Percentiles rank a stretch among this genome's conserved stretches.
Conservation (phyloP, 2,888 invertebrate genomes). For the Leuctra nigra region DNA sequence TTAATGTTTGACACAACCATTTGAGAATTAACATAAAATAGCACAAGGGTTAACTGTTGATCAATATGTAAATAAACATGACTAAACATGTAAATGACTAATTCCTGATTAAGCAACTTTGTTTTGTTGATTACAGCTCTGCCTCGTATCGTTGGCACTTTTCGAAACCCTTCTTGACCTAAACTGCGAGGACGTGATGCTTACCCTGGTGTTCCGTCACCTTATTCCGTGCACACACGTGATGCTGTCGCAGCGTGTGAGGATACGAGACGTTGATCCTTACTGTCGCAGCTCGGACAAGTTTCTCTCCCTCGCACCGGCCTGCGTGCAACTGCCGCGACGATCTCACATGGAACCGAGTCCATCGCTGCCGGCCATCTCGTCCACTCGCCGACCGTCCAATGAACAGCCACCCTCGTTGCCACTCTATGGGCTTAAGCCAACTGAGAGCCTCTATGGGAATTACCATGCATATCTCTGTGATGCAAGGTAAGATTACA, state of each 20-base stretch:
- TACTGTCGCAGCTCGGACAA: conserved; percentile 68
- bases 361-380: conserved; percentile 24
- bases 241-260: conserved; percentile 69
- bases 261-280: conserved; percentile 63
- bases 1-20: too few species aligned
- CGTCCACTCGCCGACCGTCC: conserved; percentile 19
- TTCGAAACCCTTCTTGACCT: conserved; percentile 86
- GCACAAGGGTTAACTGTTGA: too few species aligned
- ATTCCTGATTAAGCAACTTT: too few species aligned
- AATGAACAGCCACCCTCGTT: conserved; percentile 22
- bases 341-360: conserved; percentile 27
- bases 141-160: conserved; percentile 81
- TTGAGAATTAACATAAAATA: too few species aligned
- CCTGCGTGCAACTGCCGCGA: conserved; percentile 34
- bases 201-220: conserved; percentile 82
- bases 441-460: conserved; percentile 59
- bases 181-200: conserved; percentile 94
- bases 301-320: conserved; percentile 66
- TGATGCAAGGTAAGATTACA: conserved; percentile 58
- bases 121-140: conserved; percentile 49
- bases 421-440: conserved; percentile 23
- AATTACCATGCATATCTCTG: conserved; percentile 82
- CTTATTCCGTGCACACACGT: conserved; percentile 75
- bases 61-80: too few species aligned
- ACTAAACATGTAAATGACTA: too few species aligned